phyloP scores from a whole-genome alignment of 2,797 vertebrate species.

The Melanotaenia pygmaea region DNA sequence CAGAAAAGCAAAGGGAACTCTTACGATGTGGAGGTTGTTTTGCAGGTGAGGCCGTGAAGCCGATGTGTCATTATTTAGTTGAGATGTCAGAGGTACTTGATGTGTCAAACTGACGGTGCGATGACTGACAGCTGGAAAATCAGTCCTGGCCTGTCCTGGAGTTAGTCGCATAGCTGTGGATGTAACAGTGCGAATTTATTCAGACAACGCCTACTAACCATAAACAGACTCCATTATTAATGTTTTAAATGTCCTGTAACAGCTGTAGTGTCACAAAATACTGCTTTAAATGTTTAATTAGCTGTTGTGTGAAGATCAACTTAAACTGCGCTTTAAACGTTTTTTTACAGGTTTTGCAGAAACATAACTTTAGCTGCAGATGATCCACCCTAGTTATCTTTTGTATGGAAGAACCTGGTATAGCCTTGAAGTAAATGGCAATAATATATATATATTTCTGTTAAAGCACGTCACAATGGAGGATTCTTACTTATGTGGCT shows the following conservation, averaged over 20 bases:
- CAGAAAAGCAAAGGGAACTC: slow-evolving; percentile 99
- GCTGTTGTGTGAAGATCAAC: background rate
- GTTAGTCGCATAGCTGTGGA: slow-evolving; percentile 17
- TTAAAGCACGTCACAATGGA: slow-evolving; percentile 96
- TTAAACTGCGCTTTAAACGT: background rate
- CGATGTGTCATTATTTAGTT: slow-evolving; percentile 13
- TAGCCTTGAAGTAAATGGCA: background rate
- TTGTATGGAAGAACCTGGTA: background rate
- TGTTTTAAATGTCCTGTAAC: background rate
- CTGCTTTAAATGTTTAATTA: background rate
- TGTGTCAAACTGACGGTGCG: slow-evolving; percentile 68
- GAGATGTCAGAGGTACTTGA: slow-evolving; percentile 62
- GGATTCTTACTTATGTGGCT: slow-evolving; percentile 97
- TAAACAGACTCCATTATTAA: background rate
- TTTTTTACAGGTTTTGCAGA: background rate
- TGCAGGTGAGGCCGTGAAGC: slow-evolving; percentile 86
- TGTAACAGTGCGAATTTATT: slow-evolving; percentile 19
- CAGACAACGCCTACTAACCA: background rate
- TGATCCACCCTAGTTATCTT: background rate
- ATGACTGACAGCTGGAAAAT: slow-evolving; percentile 76
- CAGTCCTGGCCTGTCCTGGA: slow-evolving; percentile 53
- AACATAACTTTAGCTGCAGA: background rate
- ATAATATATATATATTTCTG: background rate
- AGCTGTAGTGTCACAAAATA: background rate
- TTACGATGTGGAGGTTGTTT: slow-evolving; percentile 97